Conservation (phyloP, 2,888 invertebrate species). For the Allacma fusca region DNA sequence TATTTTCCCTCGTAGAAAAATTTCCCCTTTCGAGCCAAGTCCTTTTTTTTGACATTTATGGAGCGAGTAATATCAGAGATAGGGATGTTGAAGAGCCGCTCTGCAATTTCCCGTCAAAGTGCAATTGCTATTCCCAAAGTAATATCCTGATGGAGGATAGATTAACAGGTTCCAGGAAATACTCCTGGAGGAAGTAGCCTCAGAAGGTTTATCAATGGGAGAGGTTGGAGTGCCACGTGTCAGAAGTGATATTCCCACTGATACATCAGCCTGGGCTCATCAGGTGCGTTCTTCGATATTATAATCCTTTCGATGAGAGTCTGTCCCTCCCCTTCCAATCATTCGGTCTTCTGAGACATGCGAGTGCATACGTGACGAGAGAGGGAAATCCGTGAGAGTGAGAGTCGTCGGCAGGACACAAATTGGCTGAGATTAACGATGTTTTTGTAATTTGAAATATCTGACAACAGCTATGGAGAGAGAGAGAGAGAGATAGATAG, state of each 20-base stretch:
- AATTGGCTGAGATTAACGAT: constrained; percentile 44
- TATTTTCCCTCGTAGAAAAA: no score
- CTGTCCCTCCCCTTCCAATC: background rate
- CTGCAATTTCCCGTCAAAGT: background rate
- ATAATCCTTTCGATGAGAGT: background rate
- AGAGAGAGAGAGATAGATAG: background rate
- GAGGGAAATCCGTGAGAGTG: no score
- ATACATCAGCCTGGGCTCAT: background rate
- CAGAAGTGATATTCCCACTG: background rate
- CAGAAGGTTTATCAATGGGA: no score
- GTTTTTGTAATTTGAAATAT: background rate
- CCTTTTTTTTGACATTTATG: background rate
- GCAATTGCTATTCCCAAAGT: background rate
- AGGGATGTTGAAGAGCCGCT: background rate
- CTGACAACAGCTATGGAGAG: no score
- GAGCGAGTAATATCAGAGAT: background rate
- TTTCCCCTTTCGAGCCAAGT: no score
- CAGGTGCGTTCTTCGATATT: background rate
- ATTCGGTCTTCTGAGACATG: background rate
- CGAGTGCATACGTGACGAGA: background rate
- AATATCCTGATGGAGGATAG: background rate
- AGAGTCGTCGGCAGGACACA: constrained; percentile 20
- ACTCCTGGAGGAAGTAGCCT: background rate
- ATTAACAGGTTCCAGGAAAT: background rate
- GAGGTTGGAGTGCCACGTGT: background rate